Percentiles rank a stretch among this genome's conserved stretches.
phyloP scores from a whole-genome alignment of 2,888 invertebrate genomes.

The Xylota sylvarum region DNA sequence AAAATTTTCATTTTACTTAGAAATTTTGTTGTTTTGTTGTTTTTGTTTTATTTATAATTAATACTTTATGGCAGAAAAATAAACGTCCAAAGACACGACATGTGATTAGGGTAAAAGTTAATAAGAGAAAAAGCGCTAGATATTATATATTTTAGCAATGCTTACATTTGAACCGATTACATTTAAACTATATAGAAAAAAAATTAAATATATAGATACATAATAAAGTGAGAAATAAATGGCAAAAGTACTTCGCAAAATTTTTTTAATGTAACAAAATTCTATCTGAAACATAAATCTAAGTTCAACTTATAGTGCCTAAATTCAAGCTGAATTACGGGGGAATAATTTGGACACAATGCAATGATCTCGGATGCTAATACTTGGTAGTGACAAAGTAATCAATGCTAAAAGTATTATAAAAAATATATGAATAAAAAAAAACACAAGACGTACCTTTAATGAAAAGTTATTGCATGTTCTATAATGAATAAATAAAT shows the following conservation, averaged over 20 bases:
- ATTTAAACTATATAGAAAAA: conserved; percentile 21
- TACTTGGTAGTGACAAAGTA: conserved; percentile 22
- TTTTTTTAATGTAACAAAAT: conserved; percentile 48
- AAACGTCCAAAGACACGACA: conserved; percentile 74
- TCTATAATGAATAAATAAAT: conserved; percentile 34
- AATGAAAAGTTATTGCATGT: conserved; percentile 58
- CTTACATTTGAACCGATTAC: conserved; percentile 20
- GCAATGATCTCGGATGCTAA: conserved; percentile 42
- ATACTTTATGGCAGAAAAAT: conserved; percentile 42
- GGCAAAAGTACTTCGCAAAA: conserved; percentile 1
- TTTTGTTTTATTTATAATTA: conserved; percentile 25
- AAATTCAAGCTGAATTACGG: conserved; percentile 63
- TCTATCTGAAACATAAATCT: conserved; percentile 37
- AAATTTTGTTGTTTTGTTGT: conserved; percentile 7
- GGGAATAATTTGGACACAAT: conserved; percentile 44
- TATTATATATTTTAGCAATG: conserved; percentile 60
- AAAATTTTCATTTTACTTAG: conserved; percentile 26
- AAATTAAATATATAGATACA: conserved; percentile 12
- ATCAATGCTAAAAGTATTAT: conserved; percentile 13
- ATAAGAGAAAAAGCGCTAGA: conserved; percentile 54
- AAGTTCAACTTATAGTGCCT: conserved; percentile 73
- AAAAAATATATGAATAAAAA: not conserved
- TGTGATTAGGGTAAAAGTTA: conserved; percentile 63
- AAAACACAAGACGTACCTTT: conserved; percentile 67
- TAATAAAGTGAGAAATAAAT: not conserved